Evolutionary conservation across 2,797 vertebrate genomes (phyloP).

Genomic region (Urosaurus nigricauda): DNA sequence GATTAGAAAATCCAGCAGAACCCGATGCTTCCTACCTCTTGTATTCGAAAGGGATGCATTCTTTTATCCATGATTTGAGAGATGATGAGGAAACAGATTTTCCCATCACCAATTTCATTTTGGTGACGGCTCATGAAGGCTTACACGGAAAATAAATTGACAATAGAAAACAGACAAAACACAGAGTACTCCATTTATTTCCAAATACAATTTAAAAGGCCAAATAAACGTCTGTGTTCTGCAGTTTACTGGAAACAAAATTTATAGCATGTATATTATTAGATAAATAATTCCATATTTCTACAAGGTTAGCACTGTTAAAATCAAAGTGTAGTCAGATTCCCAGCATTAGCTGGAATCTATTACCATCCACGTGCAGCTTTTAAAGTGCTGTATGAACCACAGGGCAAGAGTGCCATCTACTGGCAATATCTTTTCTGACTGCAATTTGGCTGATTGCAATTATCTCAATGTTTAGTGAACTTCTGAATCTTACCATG

Average conservation of each 20-base stretch:
- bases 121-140: neutral
- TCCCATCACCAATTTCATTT: neutral
- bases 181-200: neutral
- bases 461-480: neutral
- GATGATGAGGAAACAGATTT: neutral
- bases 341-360: neutral
- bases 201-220: neutral
- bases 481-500: neutral
- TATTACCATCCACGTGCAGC: neutral
- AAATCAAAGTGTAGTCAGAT: neutral
- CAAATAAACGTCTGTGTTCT: neutral
- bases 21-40: neutral
- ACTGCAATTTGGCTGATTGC: neutral
- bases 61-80: neutral
- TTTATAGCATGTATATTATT: slow-evolving; percentile 1
- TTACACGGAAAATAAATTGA: neutral
- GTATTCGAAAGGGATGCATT: neutral
- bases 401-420: slow-evolving; percentile 27
- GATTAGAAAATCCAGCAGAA: neutral
- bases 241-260: slow-evolving; percentile 7
- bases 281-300: slow-evolving; percentile 6
- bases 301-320: neutral
- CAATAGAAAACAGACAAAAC: neutral
- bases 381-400: neutral
- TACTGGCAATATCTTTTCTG: slow-evolving; percentile 24